These are phyloP conservation scores for Synergus itoensis DNA, from an alignment of 2,888 invertebrate species.

Conservation along the genomic window DNA sequence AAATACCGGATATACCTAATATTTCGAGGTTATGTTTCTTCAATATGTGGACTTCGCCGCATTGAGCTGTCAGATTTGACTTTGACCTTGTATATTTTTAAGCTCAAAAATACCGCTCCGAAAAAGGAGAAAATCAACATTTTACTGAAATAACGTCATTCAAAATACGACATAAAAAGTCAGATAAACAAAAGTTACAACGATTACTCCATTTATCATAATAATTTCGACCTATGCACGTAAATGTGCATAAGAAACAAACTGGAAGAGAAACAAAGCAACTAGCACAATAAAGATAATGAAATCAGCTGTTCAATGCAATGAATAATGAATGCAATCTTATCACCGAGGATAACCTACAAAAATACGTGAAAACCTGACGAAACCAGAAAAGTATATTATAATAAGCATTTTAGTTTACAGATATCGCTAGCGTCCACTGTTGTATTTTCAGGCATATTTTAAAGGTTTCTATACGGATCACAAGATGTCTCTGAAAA, in stretches of 20 bases:
- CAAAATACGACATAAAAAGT: not conserved
- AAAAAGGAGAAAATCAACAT: not conserved
- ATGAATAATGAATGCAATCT: not conserved
- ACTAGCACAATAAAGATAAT: not conserved
- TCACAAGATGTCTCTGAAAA: slow-evolving; percentile 4
- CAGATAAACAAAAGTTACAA: not conserved
- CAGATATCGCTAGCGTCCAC: slow-evolving; percentile 8
- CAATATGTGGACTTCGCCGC: not conserved
- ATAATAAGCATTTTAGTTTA: not conserved
- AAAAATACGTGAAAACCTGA: not conserved
- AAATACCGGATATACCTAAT: not conserved
- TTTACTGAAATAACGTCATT: not conserved
- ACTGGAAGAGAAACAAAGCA: too few relatives aligned
- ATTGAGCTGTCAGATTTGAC: not conserved
- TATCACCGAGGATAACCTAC: not conserved
- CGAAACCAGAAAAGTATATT: not conserved
- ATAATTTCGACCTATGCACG: too few relatives aligned
- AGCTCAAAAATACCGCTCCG: not conserved
- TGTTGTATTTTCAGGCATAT: not conserved
- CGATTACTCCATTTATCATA: too few relatives aligned
- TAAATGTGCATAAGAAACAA: too few relatives aligned
- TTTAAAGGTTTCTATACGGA: not conserved
- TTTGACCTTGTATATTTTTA: not conserved
- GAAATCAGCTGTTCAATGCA: not conserved
- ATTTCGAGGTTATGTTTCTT: not conserved